Percentiles rank a stretch among this genome's conserved stretches.
Conservation (phyloP, 2,888 invertebrate genomes). For the Leptothorax acervorum region DNA sequence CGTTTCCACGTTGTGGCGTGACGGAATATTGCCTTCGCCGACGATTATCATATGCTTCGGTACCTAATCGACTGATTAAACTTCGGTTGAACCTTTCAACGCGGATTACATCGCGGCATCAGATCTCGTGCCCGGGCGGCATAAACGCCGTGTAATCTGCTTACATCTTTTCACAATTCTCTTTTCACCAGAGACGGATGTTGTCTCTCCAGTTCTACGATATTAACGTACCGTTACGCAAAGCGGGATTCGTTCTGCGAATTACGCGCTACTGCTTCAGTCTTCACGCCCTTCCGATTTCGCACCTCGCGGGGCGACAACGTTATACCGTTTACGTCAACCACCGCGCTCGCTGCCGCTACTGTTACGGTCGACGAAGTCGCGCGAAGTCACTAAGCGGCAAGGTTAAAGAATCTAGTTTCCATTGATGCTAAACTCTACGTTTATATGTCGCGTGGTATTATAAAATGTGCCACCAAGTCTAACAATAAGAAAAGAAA, state of each 20-base stretch:
- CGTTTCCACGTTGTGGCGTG: background rate
- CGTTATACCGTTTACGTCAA: slow-evolving; percentile 2
- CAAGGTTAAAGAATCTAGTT: slow-evolving; percentile 29
- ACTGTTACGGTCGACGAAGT: background rate
- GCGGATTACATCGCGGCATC: background rate
- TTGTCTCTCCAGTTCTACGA: slow-evolving; percentile 6
- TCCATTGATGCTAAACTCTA: background rate
- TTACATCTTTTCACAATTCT: slow-evolving; percentile 17
- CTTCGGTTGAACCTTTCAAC: slow-evolving; percentile 9
- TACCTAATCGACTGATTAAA: slow-evolving; percentile 32
- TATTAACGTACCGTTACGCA: background rate
- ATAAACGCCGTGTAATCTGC: slow-evolving; percentile 15
- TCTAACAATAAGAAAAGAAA: slow-evolving; percentile 18
- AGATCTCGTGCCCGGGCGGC: background rate
- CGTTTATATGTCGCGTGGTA: background rate
- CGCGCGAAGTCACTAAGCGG: background rate
- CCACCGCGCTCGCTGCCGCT: background rate
- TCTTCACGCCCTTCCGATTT: background rate
- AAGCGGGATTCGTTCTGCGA: background rate
- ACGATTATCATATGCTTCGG: background rate
- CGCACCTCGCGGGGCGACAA: background rate
- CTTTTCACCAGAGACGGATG: slow-evolving; percentile 2
- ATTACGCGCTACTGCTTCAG: background rate
- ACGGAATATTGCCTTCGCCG: background rate
- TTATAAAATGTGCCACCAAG: background rate